Percentiles rank a stretch among this genome's conserved stretches.
Conservation (phyloP, 2,888 invertebrate genomes). For the Drosophila cognata region DNA sequence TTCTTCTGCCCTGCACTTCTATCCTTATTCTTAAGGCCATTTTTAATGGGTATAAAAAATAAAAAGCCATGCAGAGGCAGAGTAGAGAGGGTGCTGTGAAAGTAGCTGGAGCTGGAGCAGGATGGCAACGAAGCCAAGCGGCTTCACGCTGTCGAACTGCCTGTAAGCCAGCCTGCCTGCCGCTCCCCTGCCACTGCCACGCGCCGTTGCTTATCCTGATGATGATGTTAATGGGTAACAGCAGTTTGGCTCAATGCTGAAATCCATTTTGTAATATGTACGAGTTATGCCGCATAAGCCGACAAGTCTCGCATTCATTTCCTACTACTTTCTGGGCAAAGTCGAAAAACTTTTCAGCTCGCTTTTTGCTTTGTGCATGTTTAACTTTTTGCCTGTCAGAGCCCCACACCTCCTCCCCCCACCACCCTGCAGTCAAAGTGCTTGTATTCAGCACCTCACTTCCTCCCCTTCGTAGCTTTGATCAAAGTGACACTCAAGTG, state of each 20-base stretch:
- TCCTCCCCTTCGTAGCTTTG: conserved; percentile 41
- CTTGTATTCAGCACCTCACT: conserved; percentile 16
- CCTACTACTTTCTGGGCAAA: conserved; percentile 54
- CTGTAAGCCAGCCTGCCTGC: background rate
- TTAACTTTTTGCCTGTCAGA: conserved; percentile 68
- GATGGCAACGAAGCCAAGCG: conserved; percentile 41
- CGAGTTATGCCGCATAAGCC: conserved; percentile 73
- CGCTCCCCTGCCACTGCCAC: background rate
- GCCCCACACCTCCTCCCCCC: background rate
- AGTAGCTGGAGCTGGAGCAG: background rate
- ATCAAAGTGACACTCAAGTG: conserved; percentile 64
- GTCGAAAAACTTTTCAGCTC: conserved; percentile 67
- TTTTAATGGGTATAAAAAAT: conserved; percentile 1
- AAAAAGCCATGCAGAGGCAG: conserved; percentile 8
- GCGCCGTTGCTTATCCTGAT: background rate
- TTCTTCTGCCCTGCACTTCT: background rate
- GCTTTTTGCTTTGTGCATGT: conserved; percentile 71
- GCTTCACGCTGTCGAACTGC: conserved; percentile 72
- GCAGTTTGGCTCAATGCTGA: conserved; percentile 25
- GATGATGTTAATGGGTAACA: conserved; percentile 9
- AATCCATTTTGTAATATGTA: conserved; percentile 68
- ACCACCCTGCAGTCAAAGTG: conserved; percentile 4
- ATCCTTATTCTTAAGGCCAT: background rate
- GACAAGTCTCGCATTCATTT: conserved; percentile 57
- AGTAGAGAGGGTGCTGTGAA: background rate